phyloP scores from a whole-genome alignment of 2,888 invertebrate genomes.

The Cryptus viduatorius region DNA sequence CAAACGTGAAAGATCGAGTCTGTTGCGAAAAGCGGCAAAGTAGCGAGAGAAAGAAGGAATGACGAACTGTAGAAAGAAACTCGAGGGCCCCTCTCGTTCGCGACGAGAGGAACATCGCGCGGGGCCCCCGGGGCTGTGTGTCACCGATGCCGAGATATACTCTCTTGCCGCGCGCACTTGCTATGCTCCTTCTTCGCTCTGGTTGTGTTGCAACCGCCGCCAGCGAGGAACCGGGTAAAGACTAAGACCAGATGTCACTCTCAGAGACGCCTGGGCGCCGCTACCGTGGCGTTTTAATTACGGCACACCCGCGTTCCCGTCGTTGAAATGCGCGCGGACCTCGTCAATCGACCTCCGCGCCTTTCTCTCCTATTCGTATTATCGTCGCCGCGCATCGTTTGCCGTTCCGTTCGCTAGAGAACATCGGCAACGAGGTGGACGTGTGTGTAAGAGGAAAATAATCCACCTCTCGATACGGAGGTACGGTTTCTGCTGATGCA shows the following conservation, averaged over 20 bases:
- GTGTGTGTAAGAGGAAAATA: too few relatives aligned
- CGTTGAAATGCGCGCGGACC: constrained; percentile 26
- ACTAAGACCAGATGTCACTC: constrained; percentile 68
- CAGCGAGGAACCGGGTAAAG: constrained; percentile 34
- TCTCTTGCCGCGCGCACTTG: not conserved
- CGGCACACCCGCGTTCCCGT: constrained; percentile 49
- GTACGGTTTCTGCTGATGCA: not conserved
- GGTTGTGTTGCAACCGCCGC: constrained; percentile 9
- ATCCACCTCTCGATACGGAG: too few relatives aligned
- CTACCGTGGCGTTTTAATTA: constrained; percentile 69
- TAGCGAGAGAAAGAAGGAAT: constrained; percentile 9
- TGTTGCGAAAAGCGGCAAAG: not conserved
- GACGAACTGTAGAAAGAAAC: constrained; percentile 26
- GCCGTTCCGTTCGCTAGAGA: not conserved
- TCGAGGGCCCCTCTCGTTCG: constrained; percentile 26
- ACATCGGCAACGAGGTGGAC: not conserved
- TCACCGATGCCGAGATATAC: constrained; percentile 57
- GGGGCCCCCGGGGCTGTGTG: constrained; percentile 60
- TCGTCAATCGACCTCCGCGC: constrained; percentile 38
- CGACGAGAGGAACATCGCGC: constrained; percentile 57
- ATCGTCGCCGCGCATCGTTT: not conserved
- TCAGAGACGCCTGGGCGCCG: constrained; percentile 58
- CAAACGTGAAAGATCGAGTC: not conserved
- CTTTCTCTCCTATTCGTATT: constrained; percentile 7
- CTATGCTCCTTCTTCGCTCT: constrained; percentile 3